Evolutionary conservation across 2,888 invertebrate genomes (phyloP).

Genomic region (Cephonodes hylas): DNA sequence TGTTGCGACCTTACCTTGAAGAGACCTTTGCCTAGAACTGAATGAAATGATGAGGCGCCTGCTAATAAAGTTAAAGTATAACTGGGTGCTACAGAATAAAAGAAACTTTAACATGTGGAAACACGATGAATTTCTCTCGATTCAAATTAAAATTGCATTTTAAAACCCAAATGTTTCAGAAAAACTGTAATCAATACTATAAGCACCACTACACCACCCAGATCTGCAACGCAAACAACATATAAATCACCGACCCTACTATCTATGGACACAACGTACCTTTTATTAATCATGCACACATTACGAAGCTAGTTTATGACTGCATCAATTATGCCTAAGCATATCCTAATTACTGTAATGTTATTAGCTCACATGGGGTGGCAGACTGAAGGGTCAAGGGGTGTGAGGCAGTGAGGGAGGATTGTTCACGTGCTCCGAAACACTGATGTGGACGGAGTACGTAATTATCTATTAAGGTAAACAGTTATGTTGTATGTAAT

Average conservation of each 20-base stretch:
- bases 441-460: conserved; percentile 57
- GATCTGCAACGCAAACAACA: not conserved
- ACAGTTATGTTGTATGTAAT: conserved; percentile 25
- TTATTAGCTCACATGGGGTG: conserved; percentile 65
- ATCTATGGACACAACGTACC: not conserved
- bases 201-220: not conserved
- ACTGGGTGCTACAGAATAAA: too few species aligned
- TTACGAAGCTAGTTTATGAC: conserved; percentile 63
- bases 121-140: too few species aligned
- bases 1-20: not conserved
- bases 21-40: too few species aligned
- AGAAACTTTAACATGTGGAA: too few species aligned
- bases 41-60: too few species aligned
- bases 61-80: too few species aligned
- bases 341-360: conserved; percentile 80
- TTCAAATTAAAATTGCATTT: too few species aligned
- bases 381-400: conserved; percentile 47
- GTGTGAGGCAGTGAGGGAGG: conserved; percentile 15
- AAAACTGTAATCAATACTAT: not conserved
- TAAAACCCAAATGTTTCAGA: not conserved
- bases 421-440: conserved; percentile 61
- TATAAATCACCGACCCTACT: not conserved
- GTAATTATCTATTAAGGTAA: conserved; percentile 48
- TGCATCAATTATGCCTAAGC: conserved; percentile 77
- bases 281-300: conserved; percentile 36